A percentile compares a stretch with the other conserved stretches of the same genome.
These are phyloP conservation scores for Manis javanica DNA, from an alignment of 2,797 vertebrate genomes.

Conservation along the genomic window DNA sequence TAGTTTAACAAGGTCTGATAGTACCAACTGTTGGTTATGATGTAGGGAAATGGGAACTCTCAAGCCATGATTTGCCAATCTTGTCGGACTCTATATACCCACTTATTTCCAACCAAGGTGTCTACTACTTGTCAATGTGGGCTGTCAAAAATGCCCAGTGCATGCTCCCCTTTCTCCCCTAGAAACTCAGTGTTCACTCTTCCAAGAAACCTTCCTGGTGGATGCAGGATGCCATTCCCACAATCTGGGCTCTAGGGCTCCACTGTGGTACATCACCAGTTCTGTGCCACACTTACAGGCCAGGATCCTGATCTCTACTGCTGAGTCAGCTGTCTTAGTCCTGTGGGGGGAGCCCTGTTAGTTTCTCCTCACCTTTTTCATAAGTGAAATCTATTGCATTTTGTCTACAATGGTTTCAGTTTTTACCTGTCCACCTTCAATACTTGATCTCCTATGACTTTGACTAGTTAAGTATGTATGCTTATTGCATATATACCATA, in stretches of 20 bases:
- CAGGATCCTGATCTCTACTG: neutral
- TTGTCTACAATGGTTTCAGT: neutral
- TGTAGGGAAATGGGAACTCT: neutral
- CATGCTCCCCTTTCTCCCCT: neutral
- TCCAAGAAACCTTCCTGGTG: neutral
- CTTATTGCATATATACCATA: neutral
- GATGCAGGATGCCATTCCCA: neutral
- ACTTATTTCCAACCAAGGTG: neutral
- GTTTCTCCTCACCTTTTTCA: neutral
- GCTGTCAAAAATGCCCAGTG: neutral
- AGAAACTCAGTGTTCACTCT: neutral
- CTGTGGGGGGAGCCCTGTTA: neutral
- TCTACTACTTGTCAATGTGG: neutral
- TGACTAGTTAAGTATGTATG: neutral
- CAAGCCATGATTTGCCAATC: neutral
- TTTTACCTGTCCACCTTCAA: neutral
- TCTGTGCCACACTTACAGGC: rapidly evolving
- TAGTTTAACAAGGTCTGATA: neutral
- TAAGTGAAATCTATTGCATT: neutral
- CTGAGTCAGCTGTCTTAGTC: neutral
- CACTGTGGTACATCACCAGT: rapidly evolving
- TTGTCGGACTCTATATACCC: neutral
- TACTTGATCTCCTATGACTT: neutral
- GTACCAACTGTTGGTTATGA: neutral
- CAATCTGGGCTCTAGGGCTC: rapidly evolving